Percentiles rank a stretch among this genome's conserved stretches.
These are phyloP conservation scores for Cheumatopsyche charites DNA, from an alignment of 1,140 invertebrate species.

Conservation along the genomic window DNA sequence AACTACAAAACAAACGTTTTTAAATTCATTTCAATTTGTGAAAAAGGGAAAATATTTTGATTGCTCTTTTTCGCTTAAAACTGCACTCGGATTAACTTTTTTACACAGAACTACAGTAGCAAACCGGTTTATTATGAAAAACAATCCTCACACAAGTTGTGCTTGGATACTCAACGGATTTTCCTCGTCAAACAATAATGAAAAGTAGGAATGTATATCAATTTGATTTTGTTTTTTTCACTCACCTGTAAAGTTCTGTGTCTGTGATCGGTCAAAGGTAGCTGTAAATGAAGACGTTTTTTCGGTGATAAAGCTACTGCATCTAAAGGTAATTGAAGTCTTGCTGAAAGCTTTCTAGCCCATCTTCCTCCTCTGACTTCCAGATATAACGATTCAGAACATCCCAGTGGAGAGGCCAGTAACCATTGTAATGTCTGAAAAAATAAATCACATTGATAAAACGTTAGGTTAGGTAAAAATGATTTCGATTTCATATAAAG, in stretches of 20 bases:
- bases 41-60: too few species aligned
- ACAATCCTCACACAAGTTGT: too few species aligned
- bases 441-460: background rate
- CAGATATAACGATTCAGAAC: conserved; percentile 28
- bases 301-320: conserved; percentile 4
- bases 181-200: too few species aligned
- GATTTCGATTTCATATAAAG: too few species aligned
- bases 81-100: too few species aligned
- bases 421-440: conserved; percentile 40
- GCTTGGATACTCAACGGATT: too few species aligned
- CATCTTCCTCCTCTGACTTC: conserved; percentile 32
- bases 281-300: conserved; percentile 2
- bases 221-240: background rate
- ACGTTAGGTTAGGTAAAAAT: too few species aligned
- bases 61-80: too few species aligned
- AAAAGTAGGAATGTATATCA: background rate
- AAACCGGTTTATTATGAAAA: too few species aligned
- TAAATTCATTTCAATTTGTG: too few species aligned
- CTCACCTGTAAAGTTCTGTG: conserved; percentile 29
- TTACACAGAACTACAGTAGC: too few species aligned
- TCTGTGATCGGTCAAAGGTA: conserved; percentile 33
- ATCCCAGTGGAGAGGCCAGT: conserved; percentile 32
- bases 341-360: conserved; percentile 20
- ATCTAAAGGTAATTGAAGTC: conserved; percentile 28
- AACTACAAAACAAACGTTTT: too few species aligned